Conservation (phyloP, 2,888 invertebrate species). For the Ophion obscuratus region DNA sequence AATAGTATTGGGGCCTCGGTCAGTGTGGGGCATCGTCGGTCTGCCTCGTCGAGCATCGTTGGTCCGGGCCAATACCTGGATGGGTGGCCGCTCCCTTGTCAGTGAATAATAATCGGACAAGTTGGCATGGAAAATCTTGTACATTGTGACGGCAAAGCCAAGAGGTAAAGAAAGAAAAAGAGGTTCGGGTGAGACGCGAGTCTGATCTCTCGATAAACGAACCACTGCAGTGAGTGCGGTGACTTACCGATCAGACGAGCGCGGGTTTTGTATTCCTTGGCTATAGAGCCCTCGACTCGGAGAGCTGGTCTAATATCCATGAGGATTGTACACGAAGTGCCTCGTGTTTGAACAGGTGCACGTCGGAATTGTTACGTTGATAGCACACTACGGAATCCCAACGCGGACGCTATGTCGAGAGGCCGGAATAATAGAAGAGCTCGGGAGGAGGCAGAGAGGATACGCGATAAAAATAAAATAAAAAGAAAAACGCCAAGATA, state of each 20-base stretch:
- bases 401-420: slow-evolving; percentile 11
- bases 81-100: too few relatives aligned
- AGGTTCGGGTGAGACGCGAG: slow-evolving; percentile 44
- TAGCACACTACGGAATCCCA: slow-evolving; percentile 2
- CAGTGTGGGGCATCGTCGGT: too few relatives aligned
- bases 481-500: slow-evolving; percentile 20
- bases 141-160: slow-evolving; percentile 7
- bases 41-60: too few relatives aligned
- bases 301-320: slow-evolving; percentile 39
- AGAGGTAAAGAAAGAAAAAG: slow-evolving; percentile 22
- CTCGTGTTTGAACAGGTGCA: slow-evolving; percentile 61
- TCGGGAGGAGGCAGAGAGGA: slow-evolving; percentile 3
- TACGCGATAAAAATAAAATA: not conserved
- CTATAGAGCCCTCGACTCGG: slow-evolving; percentile 25
- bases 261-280: slow-evolving; percentile 37
- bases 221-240: slow-evolving; percentile 49
- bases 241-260: slow-evolving; percentile 50
- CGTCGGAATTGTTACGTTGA: slow-evolving; percentile 46
- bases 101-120: not conserved
- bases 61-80: too few relatives aligned
- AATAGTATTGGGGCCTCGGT: too few relatives aligned
- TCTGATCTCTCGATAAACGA: slow-evolving; percentile 61
- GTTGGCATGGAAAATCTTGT: slow-evolving; percentile 35
- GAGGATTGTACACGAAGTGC: slow-evolving; percentile 3
- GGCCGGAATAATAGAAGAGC: slow-evolving; percentile 33